These are phyloP conservation scores for Oceanodroma tethys DNA, from an alignment of 2,113 vertebrate species.

Conservation along the genomic window DNA sequence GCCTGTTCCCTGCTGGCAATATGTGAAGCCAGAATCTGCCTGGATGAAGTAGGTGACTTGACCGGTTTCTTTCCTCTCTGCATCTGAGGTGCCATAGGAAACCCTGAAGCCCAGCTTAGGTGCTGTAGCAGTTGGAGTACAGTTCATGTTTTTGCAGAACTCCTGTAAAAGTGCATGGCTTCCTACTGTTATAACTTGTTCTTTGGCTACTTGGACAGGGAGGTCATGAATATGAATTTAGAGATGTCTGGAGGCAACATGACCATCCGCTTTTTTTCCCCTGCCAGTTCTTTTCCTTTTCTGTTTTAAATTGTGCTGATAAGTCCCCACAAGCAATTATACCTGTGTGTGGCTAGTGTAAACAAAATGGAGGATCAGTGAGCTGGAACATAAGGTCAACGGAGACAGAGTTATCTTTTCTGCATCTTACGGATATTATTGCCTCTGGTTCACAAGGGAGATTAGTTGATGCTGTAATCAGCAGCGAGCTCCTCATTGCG, in stretches of 20 bases:
- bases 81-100: neutral
- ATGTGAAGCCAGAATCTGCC: neutral
- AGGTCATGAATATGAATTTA: neutral
- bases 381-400: neutral
- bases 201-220: neutral
- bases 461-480: neutral
- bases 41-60: neutral
- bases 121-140: neutral
- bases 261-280: neutral
- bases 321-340: neutral
- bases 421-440: neutral
- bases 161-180: neutral
- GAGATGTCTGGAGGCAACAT: neutral
- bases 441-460: neutral
- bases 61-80: neutral
- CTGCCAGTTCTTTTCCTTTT: neutral
- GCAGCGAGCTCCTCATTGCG: neutral
- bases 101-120: neutral
- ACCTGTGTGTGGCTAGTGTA: neutral
- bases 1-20: neutral
- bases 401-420: neutral
- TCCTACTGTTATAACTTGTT: neutral
- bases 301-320: neutral
- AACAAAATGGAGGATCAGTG: neutral
- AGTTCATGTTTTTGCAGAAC: neutral